These are phyloP conservation scores for Apamea crenata DNA, from an alignment of 2,888 invertebrate species.

Conservation along the genomic window DNA sequence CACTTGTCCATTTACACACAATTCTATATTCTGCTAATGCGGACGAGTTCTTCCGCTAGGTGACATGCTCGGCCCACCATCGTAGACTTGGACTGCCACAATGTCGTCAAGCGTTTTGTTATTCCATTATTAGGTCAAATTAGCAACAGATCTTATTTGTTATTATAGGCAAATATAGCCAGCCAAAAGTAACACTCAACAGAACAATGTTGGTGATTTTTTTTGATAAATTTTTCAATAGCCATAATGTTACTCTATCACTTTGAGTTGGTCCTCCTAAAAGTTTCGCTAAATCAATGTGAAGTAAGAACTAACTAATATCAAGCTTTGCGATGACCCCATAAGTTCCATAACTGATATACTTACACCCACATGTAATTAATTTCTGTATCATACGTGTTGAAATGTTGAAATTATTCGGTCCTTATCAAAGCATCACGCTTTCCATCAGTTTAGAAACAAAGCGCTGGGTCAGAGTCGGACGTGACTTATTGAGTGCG, in stretches of 20 bases:
- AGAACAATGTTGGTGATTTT: not conserved
- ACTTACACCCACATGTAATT: conserved; percentile 43
- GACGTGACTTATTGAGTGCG: conserved; percentile 34
- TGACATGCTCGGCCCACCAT: not conserved
- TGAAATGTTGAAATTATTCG: conserved; percentile 33
- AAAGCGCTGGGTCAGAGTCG: conserved; percentile 59
- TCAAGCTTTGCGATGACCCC: conserved; percentile 5
- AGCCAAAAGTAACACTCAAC: not conserved
- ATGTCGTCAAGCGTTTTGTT: not conserved
- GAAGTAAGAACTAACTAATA: too few species aligned
- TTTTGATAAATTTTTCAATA: too few species aligned
- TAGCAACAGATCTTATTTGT: not conserved
- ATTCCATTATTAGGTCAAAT: not conserved
- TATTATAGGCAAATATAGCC: not conserved
- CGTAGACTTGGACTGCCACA: not conserved
- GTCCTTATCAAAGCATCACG: conserved; percentile 37
- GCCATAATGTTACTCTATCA: not conserved
- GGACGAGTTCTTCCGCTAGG: too few species aligned
- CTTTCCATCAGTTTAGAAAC: conserved; percentile 56
- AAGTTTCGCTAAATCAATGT: not conserved
- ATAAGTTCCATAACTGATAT: conserved; percentile 7
- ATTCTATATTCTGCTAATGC: not conserved
- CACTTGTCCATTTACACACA: not conserved
- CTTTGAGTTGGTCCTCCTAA: not conserved
- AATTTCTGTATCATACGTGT: conserved; percentile 2